These are phyloP conservation scores for Philonicus albiceps DNA, from an alignment of 2,888 invertebrate genomes.

Conservation along the genomic window DNA sequence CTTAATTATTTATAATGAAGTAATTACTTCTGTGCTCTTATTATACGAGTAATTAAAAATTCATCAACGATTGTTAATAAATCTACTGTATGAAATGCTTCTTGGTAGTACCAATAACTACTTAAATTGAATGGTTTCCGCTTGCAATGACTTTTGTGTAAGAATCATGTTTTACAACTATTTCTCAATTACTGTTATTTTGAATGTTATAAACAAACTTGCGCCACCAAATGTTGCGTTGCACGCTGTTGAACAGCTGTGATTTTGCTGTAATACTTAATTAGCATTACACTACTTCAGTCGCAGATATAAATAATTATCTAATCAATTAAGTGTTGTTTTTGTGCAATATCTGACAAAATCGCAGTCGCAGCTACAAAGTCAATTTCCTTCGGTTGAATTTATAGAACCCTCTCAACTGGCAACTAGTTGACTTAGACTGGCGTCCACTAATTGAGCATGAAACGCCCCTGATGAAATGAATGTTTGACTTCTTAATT, in stretches of 20 bases:
- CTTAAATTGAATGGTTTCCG: no score
- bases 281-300: not conserved
- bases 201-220: not conserved
- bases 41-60: no score
- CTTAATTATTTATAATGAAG: no score
- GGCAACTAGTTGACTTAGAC: not conserved
- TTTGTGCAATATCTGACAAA: not conserved
- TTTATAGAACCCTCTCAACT: not conserved
- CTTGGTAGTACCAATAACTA: no score
- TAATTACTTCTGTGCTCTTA: no score
- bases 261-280: not conserved
- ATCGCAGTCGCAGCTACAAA: not conserved
- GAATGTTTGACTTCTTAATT: constrained; percentile 43
- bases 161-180: not conserved
- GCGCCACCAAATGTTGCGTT: not conserved
- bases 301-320: not conserved
- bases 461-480: constrained; percentile 10
- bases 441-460: constrained; percentile 5
- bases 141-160: no score
- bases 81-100: no score
- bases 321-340: not conserved
- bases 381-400: not conserved
- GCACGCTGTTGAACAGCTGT: not conserved
- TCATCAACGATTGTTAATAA: no score
- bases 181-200: not conserved